Evolutionary conservation across 2,888 invertebrate genomes (phyloP).

Genomic region (Ryuthela nishihirai): DNA sequence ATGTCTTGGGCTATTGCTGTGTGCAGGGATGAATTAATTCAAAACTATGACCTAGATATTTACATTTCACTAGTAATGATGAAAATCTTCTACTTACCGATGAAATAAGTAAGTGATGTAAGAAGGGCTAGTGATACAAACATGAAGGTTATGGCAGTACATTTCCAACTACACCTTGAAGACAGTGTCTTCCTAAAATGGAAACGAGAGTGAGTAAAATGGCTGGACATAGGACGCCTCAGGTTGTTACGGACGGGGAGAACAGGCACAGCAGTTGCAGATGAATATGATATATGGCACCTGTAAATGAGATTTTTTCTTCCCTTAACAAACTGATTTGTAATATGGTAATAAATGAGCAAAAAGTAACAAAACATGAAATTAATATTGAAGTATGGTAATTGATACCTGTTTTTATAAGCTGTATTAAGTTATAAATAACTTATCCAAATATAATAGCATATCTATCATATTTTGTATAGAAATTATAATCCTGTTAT

Average conservation of each 20-base stretch:
- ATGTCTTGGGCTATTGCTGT: neutral
- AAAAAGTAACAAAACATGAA: neutral
- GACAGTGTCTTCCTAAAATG: constrained; percentile 89
- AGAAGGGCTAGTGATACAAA: constrained; percentile 83
- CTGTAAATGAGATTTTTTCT: constrained; percentile 17
- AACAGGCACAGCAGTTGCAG: constrained; percentile 51
- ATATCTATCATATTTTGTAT: no score
- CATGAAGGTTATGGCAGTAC: constrained; percentile 88
- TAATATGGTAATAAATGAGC: neutral
- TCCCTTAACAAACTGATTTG: neutral
- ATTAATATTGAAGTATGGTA: no score
- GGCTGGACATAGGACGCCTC: constrained; percentile 60
- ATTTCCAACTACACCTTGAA: constrained; percentile 94
- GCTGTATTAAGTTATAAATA: no score
- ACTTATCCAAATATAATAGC: no score
- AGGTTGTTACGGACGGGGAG: constrained; percentile 45
- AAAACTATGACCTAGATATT: no score
- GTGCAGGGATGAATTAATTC: neutral
- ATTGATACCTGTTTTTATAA: no score
- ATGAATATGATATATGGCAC: constrained; percentile 58
- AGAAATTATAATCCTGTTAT: no score
- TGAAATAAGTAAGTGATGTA: constrained; percentile 92
- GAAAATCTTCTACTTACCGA: constrained; percentile 63
- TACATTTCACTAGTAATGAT: neutral
- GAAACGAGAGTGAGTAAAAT: constrained; percentile 87